phyloP scores from a whole-genome alignment of 2,113 vertebrate genomes.

The Elgaria multicarinata region DNA sequence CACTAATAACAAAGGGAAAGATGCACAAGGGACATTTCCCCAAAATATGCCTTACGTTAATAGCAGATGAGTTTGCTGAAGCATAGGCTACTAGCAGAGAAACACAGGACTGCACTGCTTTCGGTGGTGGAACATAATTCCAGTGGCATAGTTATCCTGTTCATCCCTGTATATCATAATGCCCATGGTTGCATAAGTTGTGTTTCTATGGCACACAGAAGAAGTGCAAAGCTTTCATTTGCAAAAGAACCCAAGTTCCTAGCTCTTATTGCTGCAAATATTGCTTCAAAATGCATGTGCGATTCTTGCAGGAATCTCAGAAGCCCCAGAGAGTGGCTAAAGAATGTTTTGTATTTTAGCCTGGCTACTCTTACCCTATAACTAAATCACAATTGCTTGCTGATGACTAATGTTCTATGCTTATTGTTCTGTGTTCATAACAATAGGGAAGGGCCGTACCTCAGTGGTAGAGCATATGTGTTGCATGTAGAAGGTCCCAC shows the following conservation, averaged over 20 bases:
- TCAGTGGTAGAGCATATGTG: no score
- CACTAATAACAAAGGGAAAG: slow-evolving; percentile 5
- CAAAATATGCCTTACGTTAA: slow-evolving; percentile 13
- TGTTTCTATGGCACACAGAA: neutral
- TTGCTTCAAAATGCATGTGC: neutral
- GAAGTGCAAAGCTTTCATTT: neutral
- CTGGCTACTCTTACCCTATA: neutral
- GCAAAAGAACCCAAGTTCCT: neutral
- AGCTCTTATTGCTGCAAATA: neutral
- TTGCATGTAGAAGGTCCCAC: no score
- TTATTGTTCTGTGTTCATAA: neutral
- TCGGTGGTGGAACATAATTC: no score
- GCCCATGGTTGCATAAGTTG: neutral
- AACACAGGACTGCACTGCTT: neutral
- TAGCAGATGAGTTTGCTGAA: neutral
- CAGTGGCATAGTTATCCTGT: neutral
- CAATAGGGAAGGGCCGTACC: no score
- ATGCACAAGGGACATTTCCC: neutral
- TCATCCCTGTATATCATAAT: neutral
- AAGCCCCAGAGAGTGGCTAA: neutral
- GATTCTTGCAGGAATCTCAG: neutral
- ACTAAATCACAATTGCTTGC: rapidly evolving
- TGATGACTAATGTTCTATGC: neutral
- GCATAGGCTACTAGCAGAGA: neutral
- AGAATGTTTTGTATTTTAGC: neutral